Evolutionary conservation across 2,888 invertebrate genomes (phyloP).

Genomic region (Platycnemis pennipes): DNA sequence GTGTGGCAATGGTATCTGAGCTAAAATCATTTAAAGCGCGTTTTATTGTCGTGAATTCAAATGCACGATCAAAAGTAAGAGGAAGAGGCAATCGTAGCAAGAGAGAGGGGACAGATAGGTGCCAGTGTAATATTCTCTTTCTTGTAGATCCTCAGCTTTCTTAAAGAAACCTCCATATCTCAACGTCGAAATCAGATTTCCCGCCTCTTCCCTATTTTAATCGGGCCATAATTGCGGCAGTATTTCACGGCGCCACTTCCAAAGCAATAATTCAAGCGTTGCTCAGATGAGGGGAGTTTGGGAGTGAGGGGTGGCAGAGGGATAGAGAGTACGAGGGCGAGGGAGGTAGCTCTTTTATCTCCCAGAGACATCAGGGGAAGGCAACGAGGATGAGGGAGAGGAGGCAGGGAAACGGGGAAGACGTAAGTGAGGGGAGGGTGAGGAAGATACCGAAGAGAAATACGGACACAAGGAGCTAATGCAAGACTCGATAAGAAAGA

Average conservation of each 20-base stretch:
- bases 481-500: background rate
- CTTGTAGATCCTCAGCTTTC: too few relatives aligned
- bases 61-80: background rate
- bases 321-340: background rate
- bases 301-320: background rate
- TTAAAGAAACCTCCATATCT: conserved; percentile 24
- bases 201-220: conserved; percentile 23
- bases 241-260: conserved; percentile 48
- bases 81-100: background rate
- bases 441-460: background rate
- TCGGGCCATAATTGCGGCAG: conserved; percentile 44
- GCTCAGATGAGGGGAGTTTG: background rate
- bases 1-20: too few relatives aligned
- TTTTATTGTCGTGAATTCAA: background rate
- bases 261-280: conserved; percentile 19
- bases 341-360: background rate
- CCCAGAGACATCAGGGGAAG: background rate
- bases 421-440: background rate
- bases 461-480: background rate
- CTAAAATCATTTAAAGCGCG: too few relatives aligned
- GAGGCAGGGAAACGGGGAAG: background rate
- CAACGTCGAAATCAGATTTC: conserved; percentile 27
- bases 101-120: background rate
- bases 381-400: background rate
- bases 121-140: background rate